Evolutionary conservation across 2,797 vertebrate genomes (phyloP), one percentile per base, ranked within the genome.

Genomic region (Gymnothorax javanicus): DNA sequence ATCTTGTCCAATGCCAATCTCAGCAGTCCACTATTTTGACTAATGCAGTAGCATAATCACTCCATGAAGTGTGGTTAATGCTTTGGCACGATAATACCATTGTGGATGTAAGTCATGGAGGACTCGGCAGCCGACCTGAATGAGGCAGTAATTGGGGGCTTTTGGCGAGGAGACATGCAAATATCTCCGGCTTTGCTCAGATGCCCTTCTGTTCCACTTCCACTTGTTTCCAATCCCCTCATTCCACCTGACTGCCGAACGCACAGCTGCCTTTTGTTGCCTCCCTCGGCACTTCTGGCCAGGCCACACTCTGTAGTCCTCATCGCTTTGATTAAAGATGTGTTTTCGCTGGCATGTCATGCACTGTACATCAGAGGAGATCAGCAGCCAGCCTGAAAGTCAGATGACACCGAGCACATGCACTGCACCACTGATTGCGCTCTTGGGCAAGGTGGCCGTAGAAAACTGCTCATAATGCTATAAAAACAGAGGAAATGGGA

Each of bases 341-440:
- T 93, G 92, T 93, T 94, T 96, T 95, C 94, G 95, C 95, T 94
- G 92, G 93, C 93, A 94, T 97, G 97, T 98, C 98, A 97, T 96
- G 94, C 97, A 96, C 95, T 94, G 97, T 97, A 96, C 96, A 97
- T 98, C 97, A 98, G 95, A 97, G 95, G 95, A 97, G 97, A 96
- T 97, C 97, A 98, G 96, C 95, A 96, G 94, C 95, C 95, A 95
- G 95, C 95, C 96, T 96, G 95, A 96, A 96, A 97, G 97, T 98
- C 97, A 97, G 96, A 97, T 97, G 97, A 97, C 96, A 97, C 94
- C 92, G 89, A 94, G 94, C 95, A 94, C 90, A 94, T 96, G 96
- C 93, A 94, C 91, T 91, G 91, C 33, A 4, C 89, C 87, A 64
- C 88, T 84, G 87, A 86, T 84, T 54, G 13, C 59, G 52, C 57